phyloP scores from a whole-genome alignment of 2,113 vertebrate genomes.

The Oryzias melastigma region DNA sequence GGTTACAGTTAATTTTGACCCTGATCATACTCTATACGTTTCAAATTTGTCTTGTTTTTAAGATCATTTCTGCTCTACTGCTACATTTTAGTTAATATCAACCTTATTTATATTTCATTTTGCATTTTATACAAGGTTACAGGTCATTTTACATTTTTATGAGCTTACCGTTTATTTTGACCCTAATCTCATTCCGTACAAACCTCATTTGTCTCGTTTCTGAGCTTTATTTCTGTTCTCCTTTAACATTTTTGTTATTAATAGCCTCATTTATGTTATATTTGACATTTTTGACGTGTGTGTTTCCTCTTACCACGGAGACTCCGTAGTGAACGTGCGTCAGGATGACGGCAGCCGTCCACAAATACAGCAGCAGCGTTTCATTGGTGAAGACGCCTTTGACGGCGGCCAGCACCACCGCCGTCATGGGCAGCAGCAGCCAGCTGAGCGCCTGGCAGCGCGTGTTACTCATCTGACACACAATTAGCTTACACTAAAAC shows the following conservation, averaged over 20 bases:
- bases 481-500: conserved; percentile 92
- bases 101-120: too few species aligned
- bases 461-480: conserved; percentile 97
- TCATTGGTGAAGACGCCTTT: conserved; percentile 72
- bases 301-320: conserved; percentile 85
- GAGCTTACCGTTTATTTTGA: too few species aligned
- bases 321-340: conserved; percentile 94
- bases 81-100: too few species aligned
- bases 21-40: too few species aligned
- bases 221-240: too few species aligned
- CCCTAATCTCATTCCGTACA: too few species aligned
- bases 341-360: conserved; percentile 82
- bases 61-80: too few species aligned
- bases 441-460: conserved; percentile 90
- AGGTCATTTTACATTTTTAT: too few species aligned
- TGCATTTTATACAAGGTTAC: too few species aligned
- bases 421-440: conserved; percentile 86
- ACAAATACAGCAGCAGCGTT: conserved; percentile 76
- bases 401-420: conserved; percentile 74
- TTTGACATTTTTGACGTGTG: neutral
- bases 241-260: neutral
- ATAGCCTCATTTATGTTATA: neutral
- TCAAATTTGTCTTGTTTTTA: too few species aligned
- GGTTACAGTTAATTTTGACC: too few species aligned
- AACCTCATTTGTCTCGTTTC: too few species aligned